Base-by-base conservation (phyloP, 2,888 invertebrate species). In the Miltochrista miniata region DNA sequence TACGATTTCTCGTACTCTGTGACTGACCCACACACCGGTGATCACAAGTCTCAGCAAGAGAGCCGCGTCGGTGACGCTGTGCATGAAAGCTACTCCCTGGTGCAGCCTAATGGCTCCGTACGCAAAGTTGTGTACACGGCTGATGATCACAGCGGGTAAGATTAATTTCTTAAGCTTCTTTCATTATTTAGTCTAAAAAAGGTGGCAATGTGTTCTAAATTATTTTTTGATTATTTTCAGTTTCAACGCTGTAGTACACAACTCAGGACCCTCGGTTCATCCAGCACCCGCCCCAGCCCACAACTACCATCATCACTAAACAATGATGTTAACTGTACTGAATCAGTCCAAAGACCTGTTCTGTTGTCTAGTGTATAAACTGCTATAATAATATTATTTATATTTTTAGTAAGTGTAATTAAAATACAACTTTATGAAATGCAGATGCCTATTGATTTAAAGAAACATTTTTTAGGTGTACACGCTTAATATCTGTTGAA, bases 11-110 rank as follows among this genome's bases (percentile, higher is more conserved):
- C 87, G 36, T 93, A 93, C 76, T 92, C 92, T 54, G 93, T 93
- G 51, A 90, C 93, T 51, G 93, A 93, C 75, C 92, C 91, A 7
- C 93, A 93, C 76, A 93, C 93, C 63, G 94, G 93, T 35, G 93
- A 93, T 85, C 93, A 93, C 83, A 93, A 93, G 86, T 85, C 89
- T 68, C 93, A 87, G 55, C 85, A 79, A 62, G 87, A 87, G 71
- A 75, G 72, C 68, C 82, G 87, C 47, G 83, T 87, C 43, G 87
- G 87, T 9, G 87, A 87, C 44, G 79, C 83, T 13, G 87, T 87
- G 37, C 89, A 87, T 64, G 92, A 92, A 18, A 78, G 90, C 70
- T 92, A 93, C 83, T 85, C 89, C 2, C 77, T 92, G 50, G 76
- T 89, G 45, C 92, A 93, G 70, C 90, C 92, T 46, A 92, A 92